Conservation (phyloP, 2,113 vertebrate genomes). For the Oceanites oceanicus region DNA sequence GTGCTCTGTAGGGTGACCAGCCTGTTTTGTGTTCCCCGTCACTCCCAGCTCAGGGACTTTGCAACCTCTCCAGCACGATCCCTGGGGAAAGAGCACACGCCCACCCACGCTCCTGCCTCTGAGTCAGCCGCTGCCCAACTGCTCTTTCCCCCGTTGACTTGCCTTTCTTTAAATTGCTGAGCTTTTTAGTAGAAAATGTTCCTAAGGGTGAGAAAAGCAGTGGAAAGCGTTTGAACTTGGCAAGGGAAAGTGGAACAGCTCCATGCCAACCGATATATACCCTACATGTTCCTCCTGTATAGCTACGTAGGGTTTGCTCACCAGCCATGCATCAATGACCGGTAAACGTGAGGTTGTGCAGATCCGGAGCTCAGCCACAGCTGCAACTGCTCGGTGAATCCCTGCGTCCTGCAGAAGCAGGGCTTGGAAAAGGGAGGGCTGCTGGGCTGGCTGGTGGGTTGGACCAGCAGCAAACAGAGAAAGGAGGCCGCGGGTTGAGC, state of each 20-base stretch:
- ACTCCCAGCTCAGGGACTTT: neutral
- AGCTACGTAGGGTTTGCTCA: neutral
- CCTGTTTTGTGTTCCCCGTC: neutral
- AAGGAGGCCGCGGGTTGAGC: neutral
- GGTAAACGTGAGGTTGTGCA: neutral
- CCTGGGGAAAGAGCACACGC: neutral
- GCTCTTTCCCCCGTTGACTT: constrained; percentile 8
- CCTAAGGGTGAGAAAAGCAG: constrained; percentile 34
- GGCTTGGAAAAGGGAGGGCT: neutral
- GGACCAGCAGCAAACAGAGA: neutral
- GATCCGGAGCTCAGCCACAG: neutral
- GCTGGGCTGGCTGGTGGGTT: neutral
- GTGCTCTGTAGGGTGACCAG: neutral
- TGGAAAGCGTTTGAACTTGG: neutral
- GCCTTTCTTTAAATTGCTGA: neutral
- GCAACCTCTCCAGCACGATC: neutral
- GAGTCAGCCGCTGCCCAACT: neutral
- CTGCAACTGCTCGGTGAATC: neutral
- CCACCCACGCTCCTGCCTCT: neutral
- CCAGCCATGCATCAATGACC: neutral
- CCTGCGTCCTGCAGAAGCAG: fast-evolving
- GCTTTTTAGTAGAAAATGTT: neutral
- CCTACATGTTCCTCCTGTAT: neutral
- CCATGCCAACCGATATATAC: neutral
- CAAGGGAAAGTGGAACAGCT: neutral